These are phyloP conservation scores for Ranitomeya imitator DNA, from an alignment of 2,113 vertebrate species.

Conservation along the genomic window DNA sequence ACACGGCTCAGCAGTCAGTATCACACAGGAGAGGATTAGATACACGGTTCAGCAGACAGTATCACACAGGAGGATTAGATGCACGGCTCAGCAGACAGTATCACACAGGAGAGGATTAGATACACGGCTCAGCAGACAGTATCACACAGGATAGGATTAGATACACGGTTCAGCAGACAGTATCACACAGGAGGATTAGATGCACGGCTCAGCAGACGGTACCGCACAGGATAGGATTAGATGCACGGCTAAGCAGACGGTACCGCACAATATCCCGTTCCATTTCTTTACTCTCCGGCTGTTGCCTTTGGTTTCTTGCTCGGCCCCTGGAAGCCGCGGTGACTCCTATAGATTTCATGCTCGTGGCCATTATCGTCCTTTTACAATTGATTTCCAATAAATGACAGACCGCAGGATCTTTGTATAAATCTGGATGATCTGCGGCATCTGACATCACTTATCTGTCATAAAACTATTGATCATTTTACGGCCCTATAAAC, in stretches of 20 bases:
- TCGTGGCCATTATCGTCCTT: neutral
- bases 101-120: too few species aligned
- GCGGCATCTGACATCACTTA: neutral
- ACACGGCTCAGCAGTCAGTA: too few species aligned
- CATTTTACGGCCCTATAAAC: neutral
- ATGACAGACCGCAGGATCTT: neutral
- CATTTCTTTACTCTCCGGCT: neutral
- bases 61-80: too few species aligned
- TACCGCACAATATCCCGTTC: neutral
- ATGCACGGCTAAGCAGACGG: neutral
- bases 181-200: neutral
- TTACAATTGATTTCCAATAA: neutral
- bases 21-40: too few species aligned
- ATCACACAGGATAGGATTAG: neutral
- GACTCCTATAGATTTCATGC: neutral
- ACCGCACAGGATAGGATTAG: neutral
- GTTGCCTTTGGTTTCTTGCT: neutral
- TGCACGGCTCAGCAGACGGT: neutral
- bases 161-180: neutral
- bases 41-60: too few species aligned
- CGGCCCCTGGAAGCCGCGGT: neutral
- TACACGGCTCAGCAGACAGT: too few species aligned
- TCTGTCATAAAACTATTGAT: neutral
- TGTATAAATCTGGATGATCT: neutral
- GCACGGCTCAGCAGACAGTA: too few species aligned